These are phyloP conservation scores for Bhutanitis thaidina DNA, from an alignment of 2,888 invertebrate species.

Conservation along the genomic window DNA sequence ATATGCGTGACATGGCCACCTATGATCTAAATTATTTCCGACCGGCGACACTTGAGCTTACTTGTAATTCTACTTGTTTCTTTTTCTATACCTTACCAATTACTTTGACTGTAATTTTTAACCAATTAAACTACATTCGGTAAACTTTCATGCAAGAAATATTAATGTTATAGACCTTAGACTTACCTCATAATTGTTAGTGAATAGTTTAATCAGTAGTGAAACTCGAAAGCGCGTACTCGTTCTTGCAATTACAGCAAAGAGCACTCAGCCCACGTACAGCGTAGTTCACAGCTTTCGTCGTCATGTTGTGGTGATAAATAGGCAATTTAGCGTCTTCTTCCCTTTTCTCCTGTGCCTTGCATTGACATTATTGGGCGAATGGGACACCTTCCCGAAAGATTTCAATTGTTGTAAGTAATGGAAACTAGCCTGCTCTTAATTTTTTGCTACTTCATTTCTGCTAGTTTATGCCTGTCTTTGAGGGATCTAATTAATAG, in stretches of 20 bases:
- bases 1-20: too few relatives aligned
- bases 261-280: slow-evolving; percentile 13
- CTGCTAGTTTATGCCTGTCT: too few relatives aligned
- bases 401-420: slow-evolving; percentile 1
- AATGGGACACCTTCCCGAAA: neutral
- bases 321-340: slow-evolving; percentile 13
- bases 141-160: neutral
- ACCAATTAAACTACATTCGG: too few relatives aligned
- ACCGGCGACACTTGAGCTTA: too few relatives aligned
- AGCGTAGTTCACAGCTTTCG: slow-evolving; percentile 9
- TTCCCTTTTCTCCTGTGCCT: slow-evolving; percentile 1
- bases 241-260: slow-evolving; percentile 9
- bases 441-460: too few relatives aligned
- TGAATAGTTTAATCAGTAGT: slow-evolving; percentile 13
- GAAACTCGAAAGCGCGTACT: slow-evolving; percentile 15
- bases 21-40: too few relatives aligned
- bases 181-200: neutral
- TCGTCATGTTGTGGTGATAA: slow-evolving; percentile 14
- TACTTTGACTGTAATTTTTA: too few relatives aligned
- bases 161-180: neutral
- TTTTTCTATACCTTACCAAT: too few relatives aligned
- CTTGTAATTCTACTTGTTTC: too few relatives aligned
- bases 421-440: too few relatives aligned
- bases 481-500: too few relatives aligned
- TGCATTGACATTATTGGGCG: neutral